phyloP scores from a whole-genome alignment of 1,140 invertebrate species.

The Anastrepha obliqua region DNA sequence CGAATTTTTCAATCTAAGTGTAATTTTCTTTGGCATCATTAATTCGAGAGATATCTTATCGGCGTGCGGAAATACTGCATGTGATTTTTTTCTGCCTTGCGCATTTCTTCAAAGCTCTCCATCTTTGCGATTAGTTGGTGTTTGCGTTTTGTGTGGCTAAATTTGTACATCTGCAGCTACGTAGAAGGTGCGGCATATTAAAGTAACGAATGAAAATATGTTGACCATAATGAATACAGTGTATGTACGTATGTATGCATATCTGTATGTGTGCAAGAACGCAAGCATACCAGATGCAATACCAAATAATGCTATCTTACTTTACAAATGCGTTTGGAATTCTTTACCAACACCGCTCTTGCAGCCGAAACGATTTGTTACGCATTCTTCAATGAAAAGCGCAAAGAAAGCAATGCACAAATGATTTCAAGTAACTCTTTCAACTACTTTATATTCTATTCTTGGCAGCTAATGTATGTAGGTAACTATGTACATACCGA shows the following conservation, averaged over 20 bases:
- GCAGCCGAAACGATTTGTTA: constrained; percentile 40
- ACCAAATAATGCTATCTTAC: constrained; percentile 14
- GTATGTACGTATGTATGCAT: not conserved
- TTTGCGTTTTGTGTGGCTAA: constrained; percentile 20
- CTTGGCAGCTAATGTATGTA: not conserved
- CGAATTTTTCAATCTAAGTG: constrained; percentile 55
- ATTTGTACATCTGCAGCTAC: not conserved
- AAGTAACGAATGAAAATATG: not conserved
- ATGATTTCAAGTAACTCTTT: not conserved
- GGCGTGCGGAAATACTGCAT: constrained; percentile 26
- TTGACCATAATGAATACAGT: not conserved
- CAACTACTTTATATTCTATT: not conserved
- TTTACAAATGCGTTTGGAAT: not conserved
- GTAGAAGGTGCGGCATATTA: not conserved
- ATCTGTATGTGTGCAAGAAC: not conserved
- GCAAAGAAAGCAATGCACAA: not conserved
- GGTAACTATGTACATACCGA: not conserved
- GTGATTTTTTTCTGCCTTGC: not conserved
- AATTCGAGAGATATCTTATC: constrained; percentile 47
- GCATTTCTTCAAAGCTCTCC: not conserved
- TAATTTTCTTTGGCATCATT: constrained; percentile 53
- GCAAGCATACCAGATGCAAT: not conserved
- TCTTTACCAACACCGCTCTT: constrained; percentile 8
- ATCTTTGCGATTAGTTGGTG: constrained; percentile 12
- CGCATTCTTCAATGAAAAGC: not conserved